Evolutionary conservation across 2,797 vertebrate species (phyloP), one percentile per base, ranked within the genome.

Genomic region (Coluber constrictor): DNA sequence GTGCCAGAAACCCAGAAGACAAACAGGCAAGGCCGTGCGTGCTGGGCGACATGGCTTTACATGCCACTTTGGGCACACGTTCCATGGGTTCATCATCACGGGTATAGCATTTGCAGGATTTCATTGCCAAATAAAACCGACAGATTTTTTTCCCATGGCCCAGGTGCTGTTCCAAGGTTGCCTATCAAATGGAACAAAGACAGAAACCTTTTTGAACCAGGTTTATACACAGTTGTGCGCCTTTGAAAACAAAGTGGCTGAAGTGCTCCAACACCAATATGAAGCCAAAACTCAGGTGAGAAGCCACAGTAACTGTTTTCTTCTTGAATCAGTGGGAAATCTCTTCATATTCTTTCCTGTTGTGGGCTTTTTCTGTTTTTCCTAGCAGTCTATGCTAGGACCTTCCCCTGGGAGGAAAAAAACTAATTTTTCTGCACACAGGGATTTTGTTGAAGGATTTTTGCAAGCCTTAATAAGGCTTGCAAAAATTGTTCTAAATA

Each of bases 81-180:
- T 10, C 54, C 9, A 54, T 54, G 11, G 10, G 54, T 54, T 32
- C 47, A 51, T 6, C 47, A 7, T 51, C 47, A 7, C 47, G 47
- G 47, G 57, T 61, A 18, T 59, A 60, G 2, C 43, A 59, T 29
- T 56, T 59, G 66, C 32, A 37, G 66, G 32, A 70, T 29, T 9
- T 3, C 7, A 18, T 0, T 60, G 13, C 51, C 7, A 2, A 83
- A 43, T 25, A 83, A 27, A 63, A 70, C 29, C 8, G 3, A 59
- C 12, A 61, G 16, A 86, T 7, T 1, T 23, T 95, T 90, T 63
- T 59, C 92, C 47, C 47, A 88, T 91, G 90, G 94, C 74, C 87
- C 96, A 99, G 99, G 99, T 99, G 4, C 97, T 99, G 16, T 99
- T 99, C 11, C 99, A 99, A 96, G 99, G 99, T 93, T 99, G 98